A percentile compares a stretch with the other conserved stretches of the same genome.
Conservation (phyloP, 2,113 vertebrate species). For the Pyrgilauda ruficollis region DNA sequence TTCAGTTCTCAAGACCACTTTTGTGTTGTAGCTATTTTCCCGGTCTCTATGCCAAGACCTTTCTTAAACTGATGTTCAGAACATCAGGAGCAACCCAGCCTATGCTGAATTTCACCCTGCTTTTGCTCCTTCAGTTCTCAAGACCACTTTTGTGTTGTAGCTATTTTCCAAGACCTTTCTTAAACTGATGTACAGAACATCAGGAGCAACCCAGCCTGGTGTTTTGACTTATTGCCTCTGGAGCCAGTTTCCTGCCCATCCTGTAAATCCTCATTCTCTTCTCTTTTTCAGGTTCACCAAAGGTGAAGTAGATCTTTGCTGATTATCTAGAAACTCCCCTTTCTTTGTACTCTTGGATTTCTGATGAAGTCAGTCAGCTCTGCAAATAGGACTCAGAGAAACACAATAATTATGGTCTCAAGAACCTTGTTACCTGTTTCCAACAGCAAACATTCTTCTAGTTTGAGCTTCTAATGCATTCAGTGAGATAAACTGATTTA, state of each 20-base stretch:
- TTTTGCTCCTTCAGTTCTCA: neutral
- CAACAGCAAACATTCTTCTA: neutral
- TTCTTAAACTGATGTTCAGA: too few species aligned
- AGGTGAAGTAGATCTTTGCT: neutral
- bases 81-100: too few species aligned
- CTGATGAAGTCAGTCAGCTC: neutral
- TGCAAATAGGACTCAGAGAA: neutral
- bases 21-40: too few species aligned
- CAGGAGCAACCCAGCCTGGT: neutral
- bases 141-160: neutral
- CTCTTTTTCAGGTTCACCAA: neutral
- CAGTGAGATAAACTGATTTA: neutral
- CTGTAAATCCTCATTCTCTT: constrained; percentile 45
- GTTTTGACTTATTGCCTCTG: neutral
- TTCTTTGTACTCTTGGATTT: neutral
- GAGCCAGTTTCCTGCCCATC: neutral
- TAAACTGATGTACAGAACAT: neutral
- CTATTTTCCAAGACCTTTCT: neutral
- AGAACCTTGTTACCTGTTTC: neutral
- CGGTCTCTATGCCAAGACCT: too few species aligned
- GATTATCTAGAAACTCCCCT: neutral
- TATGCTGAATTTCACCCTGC: too few species aligned
- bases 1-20: too few species aligned
- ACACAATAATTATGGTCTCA: neutral
- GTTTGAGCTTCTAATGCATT: rapidly evolving